Evolutionary conservation across 2,113 vertebrate genomes (phyloP).

Genomic region (Cyphomyrus discorhynchus): DNA sequence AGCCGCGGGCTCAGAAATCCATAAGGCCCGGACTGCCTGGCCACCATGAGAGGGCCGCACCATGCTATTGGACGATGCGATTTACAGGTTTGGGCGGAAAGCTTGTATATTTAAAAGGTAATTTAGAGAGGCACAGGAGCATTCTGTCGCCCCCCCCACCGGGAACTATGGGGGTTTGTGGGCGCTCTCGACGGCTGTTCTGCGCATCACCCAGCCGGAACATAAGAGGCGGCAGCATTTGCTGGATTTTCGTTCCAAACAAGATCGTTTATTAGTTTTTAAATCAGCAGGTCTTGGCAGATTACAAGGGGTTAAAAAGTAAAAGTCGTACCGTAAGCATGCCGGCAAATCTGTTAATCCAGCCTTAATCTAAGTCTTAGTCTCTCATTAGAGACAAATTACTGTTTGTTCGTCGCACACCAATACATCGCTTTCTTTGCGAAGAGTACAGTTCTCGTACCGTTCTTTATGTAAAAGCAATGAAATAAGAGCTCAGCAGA

Average conservation of each 20-base stretch:
- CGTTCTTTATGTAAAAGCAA: not conserved
- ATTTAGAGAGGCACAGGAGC: not conserved
- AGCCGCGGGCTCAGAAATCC: not conserved
- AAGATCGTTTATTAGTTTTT: not conserved
- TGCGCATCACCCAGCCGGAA: not conserved
- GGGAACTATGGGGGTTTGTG: not conserved
- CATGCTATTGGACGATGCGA: not conserved
- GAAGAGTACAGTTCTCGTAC: not conserved
- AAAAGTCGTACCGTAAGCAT: not conserved
- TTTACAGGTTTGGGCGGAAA: not conserved
- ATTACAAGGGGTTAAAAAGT: not conserved
- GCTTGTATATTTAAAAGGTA: not conserved
- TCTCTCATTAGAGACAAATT: not conserved
- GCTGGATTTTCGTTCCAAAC: not conserved
- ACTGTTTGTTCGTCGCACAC: not conserved
- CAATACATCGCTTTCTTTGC: not conserved
- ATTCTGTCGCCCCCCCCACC: not conserved
- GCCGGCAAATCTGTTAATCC: not conserved
- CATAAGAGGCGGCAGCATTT: not conserved
- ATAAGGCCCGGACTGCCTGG: not conserved
- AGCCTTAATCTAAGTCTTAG: not conserved
- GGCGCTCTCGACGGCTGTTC: not conserved
- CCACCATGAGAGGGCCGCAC: not conserved
- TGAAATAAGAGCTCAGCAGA: not conserved
- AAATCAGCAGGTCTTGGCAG: not conserved